phyloP scores from a whole-genome alignment of 2,888 invertebrate species.

The Aleiodes alternator region DNA sequence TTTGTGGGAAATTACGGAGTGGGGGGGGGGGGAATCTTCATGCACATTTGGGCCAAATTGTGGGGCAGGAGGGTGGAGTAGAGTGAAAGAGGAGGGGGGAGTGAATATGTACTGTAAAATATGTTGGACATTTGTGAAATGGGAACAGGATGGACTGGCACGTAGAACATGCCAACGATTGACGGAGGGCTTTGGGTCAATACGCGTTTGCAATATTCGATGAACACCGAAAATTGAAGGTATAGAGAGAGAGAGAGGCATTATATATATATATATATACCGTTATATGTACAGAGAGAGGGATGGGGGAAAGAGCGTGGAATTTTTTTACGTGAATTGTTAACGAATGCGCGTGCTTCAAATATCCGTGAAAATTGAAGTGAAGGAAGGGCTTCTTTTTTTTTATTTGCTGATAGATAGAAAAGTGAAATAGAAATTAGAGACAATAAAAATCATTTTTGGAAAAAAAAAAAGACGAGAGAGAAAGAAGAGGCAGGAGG shows the following conservation, averaged over 20 bases:
- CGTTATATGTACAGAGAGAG: conserved; percentile 1
- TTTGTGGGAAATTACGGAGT: neutral
- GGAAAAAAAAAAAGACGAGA: neutral
- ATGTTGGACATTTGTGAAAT: conserved; percentile 15
- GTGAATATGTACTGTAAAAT: conserved; percentile 1
- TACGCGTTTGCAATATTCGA: conserved; percentile 56
- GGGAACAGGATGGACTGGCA: conserved; percentile 33
- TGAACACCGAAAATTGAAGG: conserved; percentile 49
- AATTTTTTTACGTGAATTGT: conserved; percentile 52
- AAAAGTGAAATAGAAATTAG: conserved; percentile 28
- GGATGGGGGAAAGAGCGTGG: neutral
- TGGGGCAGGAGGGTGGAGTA: no score
- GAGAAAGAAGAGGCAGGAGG: neutral
- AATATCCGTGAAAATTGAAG: conserved; percentile 57
- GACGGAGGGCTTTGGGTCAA: conserved; percentile 45
- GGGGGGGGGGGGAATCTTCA: neutral
- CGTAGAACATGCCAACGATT: conserved; percentile 39
- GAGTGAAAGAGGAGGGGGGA: no score
- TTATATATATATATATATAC: neutral
- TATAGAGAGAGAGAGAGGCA: conserved; percentile 36
- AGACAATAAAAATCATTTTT: conserved; percentile 39
- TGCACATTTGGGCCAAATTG: neutral
- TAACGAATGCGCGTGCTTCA: conserved; percentile 62
- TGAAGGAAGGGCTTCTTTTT: conserved; percentile 38
- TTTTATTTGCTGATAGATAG: neutral